Base-by-base conservation (phyloP, 2,888 invertebrate species). In the Luffia ferchaultella region DNA sequence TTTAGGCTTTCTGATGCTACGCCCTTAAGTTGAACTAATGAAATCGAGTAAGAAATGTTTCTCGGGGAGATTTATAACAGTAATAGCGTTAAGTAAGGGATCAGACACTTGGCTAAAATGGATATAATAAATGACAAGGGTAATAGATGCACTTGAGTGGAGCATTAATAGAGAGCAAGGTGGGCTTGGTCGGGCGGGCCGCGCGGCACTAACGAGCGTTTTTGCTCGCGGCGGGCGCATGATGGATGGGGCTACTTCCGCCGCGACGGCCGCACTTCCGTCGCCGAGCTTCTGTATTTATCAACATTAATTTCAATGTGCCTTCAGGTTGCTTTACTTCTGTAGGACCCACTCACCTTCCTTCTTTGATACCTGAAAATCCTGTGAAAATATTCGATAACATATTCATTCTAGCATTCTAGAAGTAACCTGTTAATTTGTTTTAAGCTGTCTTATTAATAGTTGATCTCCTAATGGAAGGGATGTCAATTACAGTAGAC, bases 71-170 rank as follows among this genome's bases (percentile, higher is more conserved):
- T 30, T 30, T 30, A 30, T 30, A 30, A 30, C 30, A 30, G 61
- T 68, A 68, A 70, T 70, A 68, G 63, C 63, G 57, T 42, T 51
- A 46, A 53, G 52, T 62, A 64, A 68, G 68, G 70, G 75, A 79
- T 77, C 72, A 73, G 72, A 73, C 75, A 79, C 79, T 82, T 82
- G 73, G 77, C 68, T 71, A 78, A 79, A 83, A 79, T 76, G 80
- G 77, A 77, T 80, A 80, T 80, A 80, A 80, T 73, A 80, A 83
- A 83, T 78, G 82, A 77, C 73, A 75, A 73, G 65, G 69, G 78
- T 80, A 82, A 83, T 80, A 83, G 78, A 76, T 73, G 78, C 70
- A 72, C 73, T 79, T 75, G 79, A 77, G 82, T 76, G 73, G 71
- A 75, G 74, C 80, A 80, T 80, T 83, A 82, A 82, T 80, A 83